Conservation (phyloP, 2,888 invertebrate genomes). For the Eristalinus aeneus region DNA sequence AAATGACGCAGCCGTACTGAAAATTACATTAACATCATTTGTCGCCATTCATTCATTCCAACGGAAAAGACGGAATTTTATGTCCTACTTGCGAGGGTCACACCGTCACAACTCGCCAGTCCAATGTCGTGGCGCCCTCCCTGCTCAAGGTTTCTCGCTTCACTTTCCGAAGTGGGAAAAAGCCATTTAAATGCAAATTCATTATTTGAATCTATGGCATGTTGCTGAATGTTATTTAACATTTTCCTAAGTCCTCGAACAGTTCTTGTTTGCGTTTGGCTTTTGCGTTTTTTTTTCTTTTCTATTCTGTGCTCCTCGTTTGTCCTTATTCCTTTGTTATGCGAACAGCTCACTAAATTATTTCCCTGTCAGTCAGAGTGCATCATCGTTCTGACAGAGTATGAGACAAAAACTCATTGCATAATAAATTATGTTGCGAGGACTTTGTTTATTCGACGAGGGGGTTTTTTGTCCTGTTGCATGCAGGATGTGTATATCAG, state of each 20-base stretch:
- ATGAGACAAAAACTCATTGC: constrained; percentile 65
- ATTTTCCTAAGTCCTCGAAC: constrained; percentile 49
- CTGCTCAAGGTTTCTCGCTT: constrained; percentile 28
- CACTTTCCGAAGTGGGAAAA: constrained; percentile 54
- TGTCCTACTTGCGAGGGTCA: constrained; percentile 49
- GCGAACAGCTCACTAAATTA: constrained; percentile 58
- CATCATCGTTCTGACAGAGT: constrained; percentile 51
- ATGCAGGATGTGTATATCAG: constrained; percentile 27
- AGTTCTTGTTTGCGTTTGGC: not conserved
- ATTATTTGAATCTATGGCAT: constrained; percentile 68
- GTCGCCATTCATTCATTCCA: constrained; percentile 22
- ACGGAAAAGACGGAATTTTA: constrained; percentile 27
- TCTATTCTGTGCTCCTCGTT: not conserved
- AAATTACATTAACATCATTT: constrained; percentile 49
- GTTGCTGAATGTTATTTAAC: constrained; percentile 66
- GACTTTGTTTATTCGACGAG: constrained; percentile 4
- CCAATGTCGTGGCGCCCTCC: not conserved
- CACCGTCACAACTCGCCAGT: constrained; percentile 9
- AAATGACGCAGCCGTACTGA: constrained; percentile 15
- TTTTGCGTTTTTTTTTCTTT: not conserved
- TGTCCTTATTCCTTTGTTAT: constrained; percentile 51
- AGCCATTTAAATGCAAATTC: constrained; percentile 70
- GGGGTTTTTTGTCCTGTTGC: constrained; percentile 48
- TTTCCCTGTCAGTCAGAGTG: constrained; percentile 68
- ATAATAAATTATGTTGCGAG: constrained; percentile 65